These are phyloP conservation scores for Aphidoletes aphidimyza DNA, from an alignment of 2,888 invertebrate genomes.

Conservation along the genomic window DNA sequence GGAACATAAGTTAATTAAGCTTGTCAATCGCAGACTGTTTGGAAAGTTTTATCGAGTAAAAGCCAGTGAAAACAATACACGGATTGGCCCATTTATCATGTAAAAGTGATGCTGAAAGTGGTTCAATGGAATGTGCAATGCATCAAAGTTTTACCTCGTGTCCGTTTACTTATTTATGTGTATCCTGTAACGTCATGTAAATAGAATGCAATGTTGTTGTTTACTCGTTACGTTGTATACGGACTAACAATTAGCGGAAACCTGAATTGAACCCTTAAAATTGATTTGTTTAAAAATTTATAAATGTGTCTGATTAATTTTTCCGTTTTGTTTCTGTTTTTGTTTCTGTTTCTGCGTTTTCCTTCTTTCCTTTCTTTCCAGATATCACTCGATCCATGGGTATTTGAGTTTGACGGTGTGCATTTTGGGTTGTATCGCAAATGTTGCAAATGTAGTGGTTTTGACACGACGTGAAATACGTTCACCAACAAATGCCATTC, in stretches of 20 bases:
- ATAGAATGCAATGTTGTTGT: too few species aligned
- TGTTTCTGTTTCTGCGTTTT: background rate
- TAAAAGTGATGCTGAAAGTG: background rate
- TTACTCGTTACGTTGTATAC: too few species aligned
- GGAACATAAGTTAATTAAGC: background rate
- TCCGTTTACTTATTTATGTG: too few species aligned
- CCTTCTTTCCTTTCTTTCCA: slow-evolving; percentile 61
- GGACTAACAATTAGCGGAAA: too few species aligned
- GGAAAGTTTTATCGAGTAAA: background rate
- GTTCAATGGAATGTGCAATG: background rate
- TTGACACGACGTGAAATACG: slow-evolving; percentile 89
- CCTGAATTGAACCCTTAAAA: too few species aligned
- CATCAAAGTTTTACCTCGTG: too few species aligned
- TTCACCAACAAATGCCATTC: slow-evolving; percentile 90
- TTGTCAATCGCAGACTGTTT: background rate
- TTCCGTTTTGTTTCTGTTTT: background rate
- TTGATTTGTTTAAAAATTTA: background rate
- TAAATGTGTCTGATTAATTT: background rate
- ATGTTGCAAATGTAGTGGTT: slow-evolving; percentile 91
- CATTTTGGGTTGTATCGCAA: slow-evolving; percentile 88
- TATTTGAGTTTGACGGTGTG: slow-evolving; percentile 88
- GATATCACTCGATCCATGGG: slow-evolving; percentile 82
- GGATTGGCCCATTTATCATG: slow-evolving; percentile 18
- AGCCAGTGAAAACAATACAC: background rate
- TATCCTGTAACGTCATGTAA: too few species aligned